Percentiles rank a stretch among this genome's conserved stretches.
These are phyloP conservation scores for Elysia chlorotica DNA, from an alignment of 1,140 invertebrate species.

Conservation along the genomic window DNA sequence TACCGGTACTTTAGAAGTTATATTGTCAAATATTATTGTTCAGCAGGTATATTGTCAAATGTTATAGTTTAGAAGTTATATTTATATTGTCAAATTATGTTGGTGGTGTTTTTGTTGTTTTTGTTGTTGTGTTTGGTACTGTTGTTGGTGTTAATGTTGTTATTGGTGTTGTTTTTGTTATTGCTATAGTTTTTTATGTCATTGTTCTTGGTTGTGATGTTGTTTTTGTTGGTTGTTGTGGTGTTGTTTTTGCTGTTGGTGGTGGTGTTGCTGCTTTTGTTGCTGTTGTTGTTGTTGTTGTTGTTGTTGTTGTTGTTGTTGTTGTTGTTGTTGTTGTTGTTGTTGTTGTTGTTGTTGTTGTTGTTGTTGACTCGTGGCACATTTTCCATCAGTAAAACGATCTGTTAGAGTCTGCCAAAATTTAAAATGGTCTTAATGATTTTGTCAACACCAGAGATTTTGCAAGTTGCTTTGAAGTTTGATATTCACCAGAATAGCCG, in stretches of 20 bases:
- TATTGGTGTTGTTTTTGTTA: neutral
- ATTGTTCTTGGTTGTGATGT: neutral
- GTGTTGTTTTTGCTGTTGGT: neutral
- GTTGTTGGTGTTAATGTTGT: neutral
- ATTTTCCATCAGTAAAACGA: neutral
- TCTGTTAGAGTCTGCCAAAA: no score
- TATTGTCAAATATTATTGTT: no score
- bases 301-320: neutral
- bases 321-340: constrained; percentile 15
- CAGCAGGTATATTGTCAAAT: no score
- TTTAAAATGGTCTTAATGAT: no score
- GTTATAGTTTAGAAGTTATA: no score
- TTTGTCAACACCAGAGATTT: no score
- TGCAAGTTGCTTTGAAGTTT: no score
- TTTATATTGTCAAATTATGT: no score
- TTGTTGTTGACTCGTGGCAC: constrained; percentile 11
- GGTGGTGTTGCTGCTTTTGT: neutral
- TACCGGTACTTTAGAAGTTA: no score
- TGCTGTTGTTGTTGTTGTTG: neutral
- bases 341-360: constrained; percentile 7
- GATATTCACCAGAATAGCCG: no score
- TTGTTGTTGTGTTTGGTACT: neutral
- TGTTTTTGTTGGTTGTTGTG: neutral
- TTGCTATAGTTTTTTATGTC: neutral
- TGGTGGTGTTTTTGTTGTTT: neutral